Conservation (phyloP, 2,888 invertebrate species). For the Deladenus siricidicola region DNA sequence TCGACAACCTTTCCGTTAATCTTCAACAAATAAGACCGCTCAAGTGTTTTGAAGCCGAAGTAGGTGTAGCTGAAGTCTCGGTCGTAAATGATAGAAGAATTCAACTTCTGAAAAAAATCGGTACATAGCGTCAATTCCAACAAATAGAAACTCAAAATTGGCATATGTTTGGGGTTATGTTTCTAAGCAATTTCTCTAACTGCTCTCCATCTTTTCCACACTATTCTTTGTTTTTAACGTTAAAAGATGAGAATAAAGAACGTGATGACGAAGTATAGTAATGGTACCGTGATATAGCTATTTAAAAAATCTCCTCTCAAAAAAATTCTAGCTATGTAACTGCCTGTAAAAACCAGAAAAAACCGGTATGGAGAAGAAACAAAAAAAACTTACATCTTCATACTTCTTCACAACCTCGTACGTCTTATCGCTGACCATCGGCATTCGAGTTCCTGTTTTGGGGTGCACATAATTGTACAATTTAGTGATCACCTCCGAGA, state of each 20-base stretch:
- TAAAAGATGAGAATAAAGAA: too few species aligned
- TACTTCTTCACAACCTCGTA: conserved; percentile 74
- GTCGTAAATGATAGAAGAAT: conserved; percentile 91
- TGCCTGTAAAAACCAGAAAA: too few species aligned
- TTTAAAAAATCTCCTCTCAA: too few species aligned
- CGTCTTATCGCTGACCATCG: conserved; percentile 78
- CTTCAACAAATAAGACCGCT: conserved; percentile 84
- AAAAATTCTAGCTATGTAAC: too few species aligned
- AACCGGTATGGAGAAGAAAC: too few species aligned
- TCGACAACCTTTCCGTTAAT: conserved; percentile 80
- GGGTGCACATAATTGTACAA: conserved; percentile 70
- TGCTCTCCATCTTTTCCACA: too few species aligned
- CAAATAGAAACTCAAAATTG: not conserved
- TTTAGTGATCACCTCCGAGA: conserved; percentile 72
- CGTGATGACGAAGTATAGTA: too few species aligned
- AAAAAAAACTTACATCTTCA: conserved; percentile 62
- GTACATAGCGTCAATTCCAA: not conserved
- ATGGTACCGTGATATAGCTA: too few species aligned
- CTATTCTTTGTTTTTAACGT: too few species aligned
- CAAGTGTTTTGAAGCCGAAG: conserved; percentile 97
- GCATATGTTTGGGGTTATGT: too few species aligned
- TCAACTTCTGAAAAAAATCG: conserved; percentile 52
- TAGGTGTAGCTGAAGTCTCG: conserved; percentile 93
- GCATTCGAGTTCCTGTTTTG: conserved; percentile 65
- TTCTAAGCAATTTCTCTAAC: too few species aligned